phyloP scores from a whole-genome alignment of 1,140 invertebrate species.

The Dendrolimus kikuchii region DNA sequence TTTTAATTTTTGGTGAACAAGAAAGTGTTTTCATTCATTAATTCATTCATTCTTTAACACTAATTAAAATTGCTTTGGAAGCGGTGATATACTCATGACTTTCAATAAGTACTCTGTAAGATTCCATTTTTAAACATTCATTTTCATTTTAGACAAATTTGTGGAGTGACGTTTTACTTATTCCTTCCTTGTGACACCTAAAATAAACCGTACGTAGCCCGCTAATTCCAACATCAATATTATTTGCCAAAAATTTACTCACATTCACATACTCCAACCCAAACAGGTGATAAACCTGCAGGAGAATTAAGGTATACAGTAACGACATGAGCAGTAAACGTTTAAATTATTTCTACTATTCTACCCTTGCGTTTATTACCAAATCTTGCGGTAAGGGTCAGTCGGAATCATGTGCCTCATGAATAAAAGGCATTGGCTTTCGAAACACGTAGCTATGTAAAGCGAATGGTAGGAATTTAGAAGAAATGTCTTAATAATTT shows the following conservation, averaged over 20 bases:
- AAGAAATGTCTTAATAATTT: slow-evolving; percentile 4
- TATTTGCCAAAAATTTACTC: background rate
- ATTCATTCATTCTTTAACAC: too few relatives aligned
- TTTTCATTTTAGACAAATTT: too few relatives aligned
- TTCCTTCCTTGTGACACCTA: too few relatives aligned
- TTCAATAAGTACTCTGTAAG: too few relatives aligned
- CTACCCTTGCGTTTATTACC: slow-evolving; percentile 18
- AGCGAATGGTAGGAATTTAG: slow-evolving; percentile 21
- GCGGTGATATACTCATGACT: too few relatives aligned
- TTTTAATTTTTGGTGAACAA: too few relatives aligned
- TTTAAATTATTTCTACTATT: slow-evolving; percentile 2
- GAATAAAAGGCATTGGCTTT: slow-evolving; percentile 22
- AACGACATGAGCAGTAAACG: slow-evolving; percentile 1
- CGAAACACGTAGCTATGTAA: slow-evolving; percentile 22
- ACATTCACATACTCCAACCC: background rate
- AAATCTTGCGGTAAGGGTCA: slow-evolving; percentile 28
- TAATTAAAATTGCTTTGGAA: too few relatives aligned
- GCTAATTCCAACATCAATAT: too few relatives aligned
- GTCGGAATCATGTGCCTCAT: slow-evolving; percentile 20
- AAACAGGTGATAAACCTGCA: slow-evolving; percentile 3
- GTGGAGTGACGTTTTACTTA: too few relatives aligned
- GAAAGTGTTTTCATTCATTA: too few relatives aligned
- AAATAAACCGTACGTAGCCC: too few relatives aligned
- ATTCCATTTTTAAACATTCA: too few relatives aligned
- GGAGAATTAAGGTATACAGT: slow-evolving; percentile 3